Evolutionary conservation across 2,797 vertebrate species (phyloP).

Genomic region (Sebastiscus albofasciatus): DNA sequence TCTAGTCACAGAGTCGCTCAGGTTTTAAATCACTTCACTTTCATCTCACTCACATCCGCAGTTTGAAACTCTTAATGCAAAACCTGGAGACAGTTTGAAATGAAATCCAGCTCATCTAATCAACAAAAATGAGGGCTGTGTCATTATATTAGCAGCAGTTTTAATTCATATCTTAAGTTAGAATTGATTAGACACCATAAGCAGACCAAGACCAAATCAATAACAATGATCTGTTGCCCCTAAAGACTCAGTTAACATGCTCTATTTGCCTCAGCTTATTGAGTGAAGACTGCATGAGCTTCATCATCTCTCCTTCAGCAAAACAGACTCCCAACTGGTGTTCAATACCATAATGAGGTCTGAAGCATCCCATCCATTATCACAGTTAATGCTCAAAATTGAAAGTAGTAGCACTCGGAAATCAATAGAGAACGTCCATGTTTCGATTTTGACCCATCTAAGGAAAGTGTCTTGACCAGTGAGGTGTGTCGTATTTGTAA

Average conservation of each 20-base stretch:
- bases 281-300: constrained; percentile 17
- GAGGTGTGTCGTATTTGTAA: constrained; percentile 19
- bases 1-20: neutral
- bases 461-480: neutral
- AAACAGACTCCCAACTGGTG: neutral
- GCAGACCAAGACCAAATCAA: constrained; percentile 29
- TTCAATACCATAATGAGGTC: constrained; percentile 53
- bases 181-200: neutral
- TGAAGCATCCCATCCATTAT: constrained; percentile 46
- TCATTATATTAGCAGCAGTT: neutral
- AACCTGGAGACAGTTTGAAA: neutral
- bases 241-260: constrained; percentile 7
- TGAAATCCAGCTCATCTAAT: neutral
- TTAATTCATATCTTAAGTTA: neutral
- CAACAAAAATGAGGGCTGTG: neutral
- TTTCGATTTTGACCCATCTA: neutral
- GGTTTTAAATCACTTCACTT: constrained; percentile 14
- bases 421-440: constrained; percentile 17
- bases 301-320: constrained; percentile 28
- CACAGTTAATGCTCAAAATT: constrained; percentile 24
- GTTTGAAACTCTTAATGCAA: neutral
- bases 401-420: neutral
- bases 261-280: neutral
- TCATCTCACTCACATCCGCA: neutral
- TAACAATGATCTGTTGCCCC: constrained; percentile 12